A percentile compares a stretch with the other conserved stretches of the same genome.
Evolutionary conservation across 1,140 invertebrate species (phyloP).

Genomic region (Diorhabda sublineata): DNA sequence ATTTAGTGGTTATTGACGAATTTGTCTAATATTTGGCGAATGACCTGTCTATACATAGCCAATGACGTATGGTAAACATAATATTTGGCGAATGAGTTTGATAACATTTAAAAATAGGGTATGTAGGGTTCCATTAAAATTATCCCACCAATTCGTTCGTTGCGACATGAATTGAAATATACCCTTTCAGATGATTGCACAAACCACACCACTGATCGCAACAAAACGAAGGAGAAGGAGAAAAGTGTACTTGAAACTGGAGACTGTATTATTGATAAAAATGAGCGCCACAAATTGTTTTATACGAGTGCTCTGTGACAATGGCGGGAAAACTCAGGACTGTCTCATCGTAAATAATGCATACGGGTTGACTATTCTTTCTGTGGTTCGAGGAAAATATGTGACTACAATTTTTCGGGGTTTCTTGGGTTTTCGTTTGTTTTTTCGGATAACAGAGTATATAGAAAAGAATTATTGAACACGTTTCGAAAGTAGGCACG

Average conservation of each 20-base stretch:
- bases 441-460: not conserved
- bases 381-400: not conserved
- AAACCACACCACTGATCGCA: not conserved
- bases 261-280: slow-evolving; percentile 45
- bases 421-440: not conserved
- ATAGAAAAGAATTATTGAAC: slow-evolving; percentile 3
- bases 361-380: not conserved
- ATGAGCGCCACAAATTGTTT: slow-evolving; percentile 45
- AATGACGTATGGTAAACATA: too few species aligned
- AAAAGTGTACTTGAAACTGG: slow-evolving; percentile 29
- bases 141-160: too few species aligned
- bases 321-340: slow-evolving; percentile 25
- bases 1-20: too few species aligned
- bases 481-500: not conserved
- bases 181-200: not conserved
- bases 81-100: too few species aligned
- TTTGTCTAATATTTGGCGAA: too few species aligned
- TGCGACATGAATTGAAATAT: not conserved
- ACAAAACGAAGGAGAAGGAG: slow-evolving; percentile 16
- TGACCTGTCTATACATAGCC: too few species aligned
- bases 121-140: too few species aligned
- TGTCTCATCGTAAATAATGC: slow-evolving; percentile 42
- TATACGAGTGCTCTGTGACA: slow-evolving; percentile 43
- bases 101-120: too few species aligned
- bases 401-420: not conserved